A percentile compares a stretch with the other conserved stretches of the same genome.
Evolutionary conservation across 2,113 vertebrate species (phyloP).

Genomic region (Pitta sordida): DNA sequence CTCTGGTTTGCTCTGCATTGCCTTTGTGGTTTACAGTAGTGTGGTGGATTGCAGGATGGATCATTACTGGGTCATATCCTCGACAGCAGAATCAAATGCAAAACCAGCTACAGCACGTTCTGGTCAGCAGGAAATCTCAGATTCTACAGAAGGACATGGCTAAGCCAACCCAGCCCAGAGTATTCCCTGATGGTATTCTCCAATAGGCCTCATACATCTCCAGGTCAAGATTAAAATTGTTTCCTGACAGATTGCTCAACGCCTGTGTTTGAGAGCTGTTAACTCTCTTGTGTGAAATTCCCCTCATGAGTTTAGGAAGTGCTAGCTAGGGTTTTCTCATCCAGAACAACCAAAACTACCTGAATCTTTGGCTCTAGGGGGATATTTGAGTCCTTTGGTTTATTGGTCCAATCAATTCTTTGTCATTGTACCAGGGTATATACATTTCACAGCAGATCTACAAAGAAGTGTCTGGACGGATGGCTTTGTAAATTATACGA

Average conservation of each 20-base stretch:
- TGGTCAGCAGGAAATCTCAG: neutral
- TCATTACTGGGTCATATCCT: neutral
- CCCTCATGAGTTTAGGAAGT: neutral
- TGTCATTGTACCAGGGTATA: neutral
- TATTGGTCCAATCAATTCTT: neutral
- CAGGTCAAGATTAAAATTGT: neutral
- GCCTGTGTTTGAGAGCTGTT: neutral
- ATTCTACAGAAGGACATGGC: neutral
- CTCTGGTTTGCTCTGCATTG: neutral
- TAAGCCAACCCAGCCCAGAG: neutral
- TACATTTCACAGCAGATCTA: neutral
- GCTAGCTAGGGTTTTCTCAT: neutral
- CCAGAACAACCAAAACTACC: neutral
- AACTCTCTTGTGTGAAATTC: neutral
- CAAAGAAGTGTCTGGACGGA: neutral
- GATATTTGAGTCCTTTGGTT: neutral
- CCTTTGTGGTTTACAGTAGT: neutral
- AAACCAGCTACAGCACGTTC: rapidly evolving
- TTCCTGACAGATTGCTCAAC: neutral
- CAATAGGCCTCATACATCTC: neutral
- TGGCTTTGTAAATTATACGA: neutral
- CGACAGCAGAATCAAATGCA: neutral
- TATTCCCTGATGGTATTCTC: neutral
- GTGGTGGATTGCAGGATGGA: neutral
- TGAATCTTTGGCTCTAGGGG: neutral